phyloP scores from a whole-genome alignment of 2,888 invertebrate species.

The Steinernema hermaphroditum region DNA sequence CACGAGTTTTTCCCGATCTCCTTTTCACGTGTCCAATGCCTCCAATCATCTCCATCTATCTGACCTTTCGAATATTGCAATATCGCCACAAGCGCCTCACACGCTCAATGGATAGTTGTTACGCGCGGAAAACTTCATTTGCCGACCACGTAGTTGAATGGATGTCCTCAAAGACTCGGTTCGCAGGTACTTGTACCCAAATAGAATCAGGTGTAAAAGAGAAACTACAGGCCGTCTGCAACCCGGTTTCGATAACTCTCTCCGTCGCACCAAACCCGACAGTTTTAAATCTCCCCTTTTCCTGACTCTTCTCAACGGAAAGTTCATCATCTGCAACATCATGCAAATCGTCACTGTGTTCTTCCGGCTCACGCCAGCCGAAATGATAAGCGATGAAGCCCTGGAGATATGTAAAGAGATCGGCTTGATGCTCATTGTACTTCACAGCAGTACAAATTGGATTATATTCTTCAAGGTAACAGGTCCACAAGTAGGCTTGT shows the following conservation, averaged over 20 bases:
- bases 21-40: conserved; percentile 27
- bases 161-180: conserved; percentile 20
- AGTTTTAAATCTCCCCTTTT: conserved; percentile 30
- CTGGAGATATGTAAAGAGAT: conserved; percentile 24
- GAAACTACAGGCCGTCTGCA: conserved; percentile 18
- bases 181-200: background rate
- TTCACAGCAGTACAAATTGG: conserved; percentile 30
- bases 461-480: conserved; percentile 30
- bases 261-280: conserved; percentile 17
- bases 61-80: conserved; percentile 19
- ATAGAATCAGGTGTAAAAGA: background rate
- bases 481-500: background rate
- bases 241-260: background rate
- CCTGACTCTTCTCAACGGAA: conserved; percentile 27
- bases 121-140: conserved; percentile 28
- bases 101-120: conserved; percentile 22
- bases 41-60: conserved; percentile 23
- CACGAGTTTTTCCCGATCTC: conserved; percentile 20
- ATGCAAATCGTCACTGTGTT: conserved; percentile 22
- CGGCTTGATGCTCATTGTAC: conserved; percentile 1
- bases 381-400: conserved; percentile 5
- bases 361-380: conserved; percentile 8
- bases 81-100: conserved; percentile 31
- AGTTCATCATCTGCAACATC: conserved; percentile 24
- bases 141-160: conserved; percentile 28